Base-by-base conservation (phyloP, 1,140 invertebrate genomes). In the Dreissena polymorpha region DNA sequence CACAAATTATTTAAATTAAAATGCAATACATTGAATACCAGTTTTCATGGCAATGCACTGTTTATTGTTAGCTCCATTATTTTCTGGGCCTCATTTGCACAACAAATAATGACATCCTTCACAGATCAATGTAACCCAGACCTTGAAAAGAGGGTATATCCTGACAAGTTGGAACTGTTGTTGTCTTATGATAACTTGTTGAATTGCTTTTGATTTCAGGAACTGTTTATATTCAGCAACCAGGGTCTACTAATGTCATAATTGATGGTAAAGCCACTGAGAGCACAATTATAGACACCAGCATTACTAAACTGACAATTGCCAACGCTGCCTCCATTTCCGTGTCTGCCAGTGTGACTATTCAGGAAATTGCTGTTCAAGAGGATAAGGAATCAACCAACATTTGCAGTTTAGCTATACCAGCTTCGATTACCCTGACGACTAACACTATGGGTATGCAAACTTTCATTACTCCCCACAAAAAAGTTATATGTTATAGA, bases 181-280 rank as follows among this genome's bases (percentile, higher is more conserved):
- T 39, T 39, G 8, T 39, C 39, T 39, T 8, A 39, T 39, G 39
- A 5, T 39, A 39, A 39, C 39, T 39, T 39, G 39, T 39, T 39
- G 39, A 39, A 39, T 39, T 23, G 14, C 57, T 57, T 25, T 14
- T 74, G 55, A 53, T 77, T 8, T 67, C 67, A 89, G 88, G 88
- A 10, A 89, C 88, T 49, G 67, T 88, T 12, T 87, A 84, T 76
- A 68, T 88, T 13, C 67, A 84, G 21, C 82, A 85, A 25, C 65
- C 84, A n/a, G 65, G 77, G 14, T 81, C 68, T 0, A 85, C 51
- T 8, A 73, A 85, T 23, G 53, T 87, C 1, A 77, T 81, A 0
- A 51, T 89, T 2, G 81, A 72, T 27, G 86, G 87, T 16, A 71
- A 70, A 6, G 29, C 80, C 64, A 77, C 73, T 51, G 85, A 81